Conservation (phyloP, 2,113 vertebrate species). For the Anser brachyrhynchus region DNA sequence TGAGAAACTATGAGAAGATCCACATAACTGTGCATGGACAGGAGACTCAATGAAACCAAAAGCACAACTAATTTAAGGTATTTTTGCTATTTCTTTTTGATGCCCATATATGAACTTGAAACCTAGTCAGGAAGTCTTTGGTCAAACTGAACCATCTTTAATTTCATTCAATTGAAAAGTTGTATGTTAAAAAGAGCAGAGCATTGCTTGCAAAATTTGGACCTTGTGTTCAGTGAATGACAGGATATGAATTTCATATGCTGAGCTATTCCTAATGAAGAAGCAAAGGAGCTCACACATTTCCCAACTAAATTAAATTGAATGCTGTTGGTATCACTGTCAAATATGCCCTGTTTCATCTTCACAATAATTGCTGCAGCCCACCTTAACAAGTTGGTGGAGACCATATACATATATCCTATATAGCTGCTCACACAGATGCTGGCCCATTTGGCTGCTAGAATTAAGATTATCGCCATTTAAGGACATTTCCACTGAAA, state of each 20-base stretch:
- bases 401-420: neutral
- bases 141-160: neutral
- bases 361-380: neutral
- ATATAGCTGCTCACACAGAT: neutral
- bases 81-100: neutral
- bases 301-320: neutral
- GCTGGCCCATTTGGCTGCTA: constrained; percentile 31
- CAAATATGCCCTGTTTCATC: neutral
- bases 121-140: neutral
- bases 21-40: neutral
- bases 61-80: neutral
- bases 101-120: neutral
- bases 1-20: neutral
- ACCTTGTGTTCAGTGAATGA: neutral
- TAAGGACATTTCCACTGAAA: constrained; percentile 45
- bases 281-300: neutral
- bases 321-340: constrained; percentile 19
- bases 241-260: neutral
- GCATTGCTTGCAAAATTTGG: neutral
- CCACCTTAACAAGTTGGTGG: neutral
- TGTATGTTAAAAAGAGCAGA: neutral
- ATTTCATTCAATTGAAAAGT: neutral
- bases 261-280: neutral
- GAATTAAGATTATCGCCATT: constrained; percentile 56
- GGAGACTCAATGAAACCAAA: neutral